A percentile compares a stretch with the other conserved stretches of the same genome.
phyloP scores from a whole-genome alignment of 2,888 invertebrate species.

The Polydrusus pterygomalis region DNA sequence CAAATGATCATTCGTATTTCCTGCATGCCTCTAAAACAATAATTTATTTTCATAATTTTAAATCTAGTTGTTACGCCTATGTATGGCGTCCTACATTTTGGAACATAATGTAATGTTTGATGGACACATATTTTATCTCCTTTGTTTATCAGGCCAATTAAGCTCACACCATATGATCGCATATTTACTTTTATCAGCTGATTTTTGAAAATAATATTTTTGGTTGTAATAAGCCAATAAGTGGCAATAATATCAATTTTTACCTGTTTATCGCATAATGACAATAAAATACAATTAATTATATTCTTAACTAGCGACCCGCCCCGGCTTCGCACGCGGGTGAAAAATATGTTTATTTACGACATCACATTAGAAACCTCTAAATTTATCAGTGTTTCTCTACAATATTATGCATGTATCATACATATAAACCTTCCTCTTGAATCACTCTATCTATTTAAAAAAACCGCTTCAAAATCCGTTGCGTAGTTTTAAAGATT shows the following conservation, averaged over 20 bases:
- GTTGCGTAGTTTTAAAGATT: no score
- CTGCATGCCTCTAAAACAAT: background rate
- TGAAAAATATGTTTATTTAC: no score
- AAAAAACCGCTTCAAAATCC: no score
- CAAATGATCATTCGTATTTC: background rate
- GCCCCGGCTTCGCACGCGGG: no score
- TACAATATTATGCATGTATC: no score
- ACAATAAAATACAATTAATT: background rate
- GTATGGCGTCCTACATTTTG: slow-evolving; percentile 19
- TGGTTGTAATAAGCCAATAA: background rate
- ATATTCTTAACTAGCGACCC: no score
- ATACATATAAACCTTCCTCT: no score
- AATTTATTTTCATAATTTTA: background rate
- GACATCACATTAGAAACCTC: no score
- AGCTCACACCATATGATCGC: slow-evolving; percentile 41
- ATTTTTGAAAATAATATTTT: slow-evolving; percentile 22
- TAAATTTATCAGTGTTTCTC: no score
- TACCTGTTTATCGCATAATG: background rate
- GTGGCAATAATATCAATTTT: background rate
- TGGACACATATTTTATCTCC: slow-evolving; percentile 33
- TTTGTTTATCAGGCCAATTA: slow-evolving; percentile 39
- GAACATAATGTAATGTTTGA: slow-evolving; percentile 16
- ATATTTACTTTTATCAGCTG: slow-evolving; percentile 49
- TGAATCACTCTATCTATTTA: no score
- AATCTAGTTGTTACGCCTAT: slow-evolving; percentile 1